These are phyloP conservation scores for Lepidurus apus DNA, from an alignment of 1,140 invertebrate species.

Conservation along the genomic window DNA sequence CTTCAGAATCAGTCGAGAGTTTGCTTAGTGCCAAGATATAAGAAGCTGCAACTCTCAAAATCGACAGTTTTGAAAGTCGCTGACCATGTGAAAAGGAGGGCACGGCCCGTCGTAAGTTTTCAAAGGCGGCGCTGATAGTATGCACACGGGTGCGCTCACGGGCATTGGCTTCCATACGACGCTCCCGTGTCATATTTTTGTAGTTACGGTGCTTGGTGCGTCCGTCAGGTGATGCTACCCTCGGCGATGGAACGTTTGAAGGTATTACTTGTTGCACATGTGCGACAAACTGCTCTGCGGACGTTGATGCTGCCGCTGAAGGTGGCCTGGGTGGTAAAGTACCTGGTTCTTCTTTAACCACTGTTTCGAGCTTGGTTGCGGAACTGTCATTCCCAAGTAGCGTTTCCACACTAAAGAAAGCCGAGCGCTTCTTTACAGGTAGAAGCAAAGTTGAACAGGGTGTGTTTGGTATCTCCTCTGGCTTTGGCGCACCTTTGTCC, in stretches of 20 bases:
- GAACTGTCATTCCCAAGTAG: constrained; percentile 32
- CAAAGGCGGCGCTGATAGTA: constrained; percentile 90
- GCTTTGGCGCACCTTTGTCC: constrained; percentile 2
- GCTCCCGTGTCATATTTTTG: constrained; percentile 88
- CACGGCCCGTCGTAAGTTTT: constrained; percentile 73
- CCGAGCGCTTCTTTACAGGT: constrained; percentile 34
- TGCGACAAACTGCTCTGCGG: constrained; percentile 23
- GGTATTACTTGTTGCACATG: not conserved
- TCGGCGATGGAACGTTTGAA: not conserved
- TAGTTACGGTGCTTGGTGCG: constrained; percentile 71
- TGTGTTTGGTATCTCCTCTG: constrained; percentile 1
- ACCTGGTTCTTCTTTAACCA: not conserved
- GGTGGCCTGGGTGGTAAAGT: constrained; percentile 21
- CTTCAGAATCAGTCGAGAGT: constrained; percentile 48
- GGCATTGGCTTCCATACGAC: constrained; percentile 88
- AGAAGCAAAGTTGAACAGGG: constrained; percentile 9
- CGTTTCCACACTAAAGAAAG: constrained; percentile 38
- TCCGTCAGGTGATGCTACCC: not conserved
- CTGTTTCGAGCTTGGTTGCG: not conserved
- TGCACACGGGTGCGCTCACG: constrained; percentile 85
- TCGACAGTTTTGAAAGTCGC: constrained; percentile 85
- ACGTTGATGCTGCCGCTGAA: constrained; percentile 23
- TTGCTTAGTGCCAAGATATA: constrained; percentile 78
- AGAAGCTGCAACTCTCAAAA: constrained; percentile 81
- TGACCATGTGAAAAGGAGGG: constrained; percentile 88